These are phyloP conservation scores for Ophioderma brevispina DNA, from an alignment of 35 echinoderm and acorn worm species.

Conservation along the genomic window DNA sequence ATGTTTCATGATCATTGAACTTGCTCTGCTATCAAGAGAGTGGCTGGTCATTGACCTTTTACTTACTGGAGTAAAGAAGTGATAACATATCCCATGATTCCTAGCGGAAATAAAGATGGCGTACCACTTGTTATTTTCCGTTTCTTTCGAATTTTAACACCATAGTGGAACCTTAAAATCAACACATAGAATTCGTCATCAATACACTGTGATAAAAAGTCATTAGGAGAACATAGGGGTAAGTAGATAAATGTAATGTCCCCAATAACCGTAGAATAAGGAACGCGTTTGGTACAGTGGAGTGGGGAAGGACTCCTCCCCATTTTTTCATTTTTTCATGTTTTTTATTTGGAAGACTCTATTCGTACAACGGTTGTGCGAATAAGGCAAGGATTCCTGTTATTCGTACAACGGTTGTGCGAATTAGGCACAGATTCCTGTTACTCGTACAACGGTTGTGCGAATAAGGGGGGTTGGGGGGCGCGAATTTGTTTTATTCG, in stretches of 20 bases:
- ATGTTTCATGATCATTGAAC: neutral
- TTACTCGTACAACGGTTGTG: too few relatives aligned
- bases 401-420: too few relatives aligned
- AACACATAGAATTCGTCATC: neutral
- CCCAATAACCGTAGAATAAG: neutral
- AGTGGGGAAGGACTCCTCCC: neutral
- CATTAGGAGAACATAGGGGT: neutral
- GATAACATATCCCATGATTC: constrained; percentile 3
- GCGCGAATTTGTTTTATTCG: too few relatives aligned
- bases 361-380: too few relatives aligned
- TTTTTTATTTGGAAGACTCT: too few relatives aligned
- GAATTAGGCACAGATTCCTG: too few relatives aligned
- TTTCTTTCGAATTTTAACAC: neutral
- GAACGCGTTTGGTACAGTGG: neutral
- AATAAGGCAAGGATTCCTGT: too few relatives aligned
- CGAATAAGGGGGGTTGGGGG: too few relatives aligned
- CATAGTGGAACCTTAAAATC: neutral
- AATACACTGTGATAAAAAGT: neutral
- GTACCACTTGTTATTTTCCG: constrained; percentile 13
- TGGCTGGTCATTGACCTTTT: neutral
- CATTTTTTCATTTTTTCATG: too few relatives aligned
- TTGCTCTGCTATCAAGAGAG: neutral
- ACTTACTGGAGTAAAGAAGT: neutral
- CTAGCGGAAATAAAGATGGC: constrained; percentile 3
- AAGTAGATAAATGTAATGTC: neutral